Evolutionary conservation across 2,113 vertebrate genomes (phyloP).

Genomic region (Dasyprocta punctata): DNA sequence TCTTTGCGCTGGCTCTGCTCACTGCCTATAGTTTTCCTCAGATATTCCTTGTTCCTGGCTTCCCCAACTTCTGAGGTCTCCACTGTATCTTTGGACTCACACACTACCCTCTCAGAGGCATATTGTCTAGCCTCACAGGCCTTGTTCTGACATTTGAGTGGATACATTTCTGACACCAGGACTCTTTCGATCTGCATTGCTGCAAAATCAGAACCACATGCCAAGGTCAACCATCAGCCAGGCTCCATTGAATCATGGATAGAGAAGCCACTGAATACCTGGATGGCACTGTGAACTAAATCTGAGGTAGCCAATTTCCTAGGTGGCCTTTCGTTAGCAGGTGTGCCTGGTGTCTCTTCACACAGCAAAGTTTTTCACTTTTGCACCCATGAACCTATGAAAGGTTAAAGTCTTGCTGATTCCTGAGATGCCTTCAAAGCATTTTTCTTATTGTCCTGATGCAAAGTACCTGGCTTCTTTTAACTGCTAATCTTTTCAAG

Average conservation of each 20-base stretch:
- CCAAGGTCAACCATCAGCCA: background rate
- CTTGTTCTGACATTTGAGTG: background rate
- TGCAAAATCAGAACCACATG: background rate
- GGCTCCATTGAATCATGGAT: background rate
- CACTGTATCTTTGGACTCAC: background rate
- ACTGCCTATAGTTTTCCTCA: background rate
- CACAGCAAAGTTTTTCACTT: background rate
- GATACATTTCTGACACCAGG: background rate
- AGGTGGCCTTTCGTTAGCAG: background rate
- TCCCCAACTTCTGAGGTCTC: background rate
- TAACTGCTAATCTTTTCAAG: background rate
- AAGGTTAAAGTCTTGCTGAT: background rate
- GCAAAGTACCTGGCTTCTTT: background rate
- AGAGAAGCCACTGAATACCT: background rate
- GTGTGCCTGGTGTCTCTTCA: background rate
- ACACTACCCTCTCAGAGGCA: background rate
- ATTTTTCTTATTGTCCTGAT: background rate
- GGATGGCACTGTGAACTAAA: background rate
- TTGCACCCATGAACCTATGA: background rate
- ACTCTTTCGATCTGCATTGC: background rate
- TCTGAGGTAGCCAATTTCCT: background rate
- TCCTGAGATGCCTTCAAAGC: background rate
- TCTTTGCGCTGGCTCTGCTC: background rate
- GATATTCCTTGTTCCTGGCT: background rate
- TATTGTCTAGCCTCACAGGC: background rate